Percentiles rank a stretch among this genome's conserved stretches.
phyloP scores from a whole-genome alignment of 35 echinoderm and acorn worm species.

The Chiridota heheva region DNA sequence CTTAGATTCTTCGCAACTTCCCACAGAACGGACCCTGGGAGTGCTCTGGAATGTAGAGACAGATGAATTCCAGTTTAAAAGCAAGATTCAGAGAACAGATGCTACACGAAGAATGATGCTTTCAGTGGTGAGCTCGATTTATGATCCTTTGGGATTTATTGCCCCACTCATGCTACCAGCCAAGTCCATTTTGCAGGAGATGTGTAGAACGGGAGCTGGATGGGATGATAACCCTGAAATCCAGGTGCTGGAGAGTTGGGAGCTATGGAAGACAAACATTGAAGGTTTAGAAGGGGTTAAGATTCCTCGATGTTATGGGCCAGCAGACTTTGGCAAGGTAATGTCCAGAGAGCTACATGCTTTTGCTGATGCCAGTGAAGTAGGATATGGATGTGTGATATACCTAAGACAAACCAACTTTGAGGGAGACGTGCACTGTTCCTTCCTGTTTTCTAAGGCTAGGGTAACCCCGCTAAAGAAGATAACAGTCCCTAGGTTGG shows the following conservation, averaged over 20 bases:
- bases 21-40: slow-evolving; percentile 46
- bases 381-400: slow-evolving; percentile 41
- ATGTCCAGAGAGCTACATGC: slow-evolving; percentile 35
- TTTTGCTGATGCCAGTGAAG: slow-evolving; percentile 51
- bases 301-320: slow-evolving; percentile 45
- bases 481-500: slow-evolving; percentile 49
- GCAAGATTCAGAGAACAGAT: not conserved
- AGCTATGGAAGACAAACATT: not conserved
- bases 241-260: not conserved
- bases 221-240: slow-evolving; percentile 17
- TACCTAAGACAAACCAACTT: slow-evolving; percentile 33
- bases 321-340: slow-evolving; percentile 4
- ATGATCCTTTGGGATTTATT: slow-evolving; percentile 32
- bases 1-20: slow-evolving; percentile 9
- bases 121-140: slow-evolving; percentile 35
- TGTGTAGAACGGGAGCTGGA: not conserved
- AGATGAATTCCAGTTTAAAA: slow-evolving; percentile 32
- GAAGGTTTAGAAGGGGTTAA: slow-evolving; percentile 3
- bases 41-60: slow-evolving; percentile 33
- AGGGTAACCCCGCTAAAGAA: slow-evolving; percentile 51
- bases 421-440: slow-evolving; percentile 10
- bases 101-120: slow-evolving; percentile 38
- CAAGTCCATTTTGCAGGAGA: slow-evolving; percentile 2
- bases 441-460: slow-evolving; percentile 33
- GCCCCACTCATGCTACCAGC: not conserved